A percentile compares a stretch with the other conserved stretches of the same genome.
Conservation (phyloP, 2,888 invertebrate species). For the Philopedon plagiatum region DNA sequence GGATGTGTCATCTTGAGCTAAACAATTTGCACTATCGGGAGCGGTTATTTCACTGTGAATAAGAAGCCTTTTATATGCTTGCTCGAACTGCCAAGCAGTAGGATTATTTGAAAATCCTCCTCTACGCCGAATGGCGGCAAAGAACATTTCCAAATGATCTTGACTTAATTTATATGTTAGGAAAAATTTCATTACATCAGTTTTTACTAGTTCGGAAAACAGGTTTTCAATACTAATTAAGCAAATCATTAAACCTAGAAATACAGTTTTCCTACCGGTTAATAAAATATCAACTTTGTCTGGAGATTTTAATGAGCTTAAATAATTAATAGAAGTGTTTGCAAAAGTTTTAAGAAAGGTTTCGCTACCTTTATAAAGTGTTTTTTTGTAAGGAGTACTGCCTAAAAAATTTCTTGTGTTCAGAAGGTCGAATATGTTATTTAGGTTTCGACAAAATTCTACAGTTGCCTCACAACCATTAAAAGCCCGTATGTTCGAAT, state of each 20-base stretch:
- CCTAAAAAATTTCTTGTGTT: slow-evolving; percentile 24
- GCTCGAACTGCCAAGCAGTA: slow-evolving; percentile 46
- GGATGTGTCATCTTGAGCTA: slow-evolving; percentile 30
- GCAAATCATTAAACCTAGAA: slow-evolving; percentile 31
- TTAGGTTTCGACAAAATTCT: slow-evolving; percentile 6
- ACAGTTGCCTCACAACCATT: not conserved
- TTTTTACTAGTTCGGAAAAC: slow-evolving; percentile 8
- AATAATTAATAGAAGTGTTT: not conserved
- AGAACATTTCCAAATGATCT: slow-evolving; percentile 53
- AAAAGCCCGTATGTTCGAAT: not conserved
- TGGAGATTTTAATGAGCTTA: not conserved
- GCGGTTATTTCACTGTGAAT: slow-evolving; percentile 32
- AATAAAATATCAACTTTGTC: not conserved
- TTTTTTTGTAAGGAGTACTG: slow-evolving; percentile 33
- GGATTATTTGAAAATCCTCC: slow-evolving; percentile 52
- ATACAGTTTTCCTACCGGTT: slow-evolving; percentile 26
- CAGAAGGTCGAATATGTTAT: slow-evolving; percentile 26
- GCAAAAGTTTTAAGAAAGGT: not conserved
- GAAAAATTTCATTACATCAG: slow-evolving; percentile 13
- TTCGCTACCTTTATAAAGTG: slow-evolving; percentile 12
- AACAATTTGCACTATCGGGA: slow-evolving; percentile 39
- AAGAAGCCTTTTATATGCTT: slow-evolving; percentile 30
- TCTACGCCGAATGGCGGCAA: slow-evolving; percentile 42
- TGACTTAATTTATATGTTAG: slow-evolving; percentile 37
- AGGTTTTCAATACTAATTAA: slow-evolving; percentile 5